Conservation (phyloP, 2,888 invertebrate genomes). For the Melanotus villosus region DNA sequence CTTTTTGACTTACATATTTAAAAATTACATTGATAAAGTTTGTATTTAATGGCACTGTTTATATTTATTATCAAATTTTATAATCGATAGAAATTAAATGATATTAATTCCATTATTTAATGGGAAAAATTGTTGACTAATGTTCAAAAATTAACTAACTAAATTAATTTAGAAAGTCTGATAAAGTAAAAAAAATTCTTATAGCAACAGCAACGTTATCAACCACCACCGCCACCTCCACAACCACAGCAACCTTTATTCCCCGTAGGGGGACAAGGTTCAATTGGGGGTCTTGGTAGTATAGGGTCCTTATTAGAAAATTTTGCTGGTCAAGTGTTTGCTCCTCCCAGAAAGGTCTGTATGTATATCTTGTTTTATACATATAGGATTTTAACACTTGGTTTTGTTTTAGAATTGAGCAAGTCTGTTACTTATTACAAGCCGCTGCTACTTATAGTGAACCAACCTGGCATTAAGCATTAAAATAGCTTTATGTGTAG, state of each 20-base stretch:
- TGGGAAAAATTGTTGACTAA: too few relatives aligned
- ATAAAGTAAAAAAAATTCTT: conserved; percentile 13
- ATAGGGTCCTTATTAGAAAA: conserved; percentile 62
- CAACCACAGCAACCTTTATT: conserved; percentile 40
- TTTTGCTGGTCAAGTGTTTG: conserved; percentile 60
- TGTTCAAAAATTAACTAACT: too few relatives aligned
- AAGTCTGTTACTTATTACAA: neutral
- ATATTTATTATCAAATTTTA: too few relatives aligned
- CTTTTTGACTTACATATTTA: too few relatives aligned
- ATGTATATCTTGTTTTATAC: neutral
- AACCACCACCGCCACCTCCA: conserved; percentile 44
- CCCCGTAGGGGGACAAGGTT: conserved; percentile 51
- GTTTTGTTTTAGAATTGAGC: conserved; percentile 7
- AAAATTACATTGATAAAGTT: too few relatives aligned
- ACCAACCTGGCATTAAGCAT: neutral
- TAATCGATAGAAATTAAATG: too few relatives aligned
- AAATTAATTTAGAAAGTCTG: too few relatives aligned
- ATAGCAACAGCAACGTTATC: conserved; percentile 36
- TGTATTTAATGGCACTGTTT: too few relatives aligned
- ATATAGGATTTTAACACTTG: neutral
- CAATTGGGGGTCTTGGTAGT: conserved; percentile 63
- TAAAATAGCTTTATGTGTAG: neutral
- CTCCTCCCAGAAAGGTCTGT: conserved; percentile 52
- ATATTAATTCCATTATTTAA: too few relatives aligned
- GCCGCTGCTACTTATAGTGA: too few relatives aligned